Base-by-base conservation (phyloP, 2,888 invertebrate species). In the Pocota personata region DNA sequence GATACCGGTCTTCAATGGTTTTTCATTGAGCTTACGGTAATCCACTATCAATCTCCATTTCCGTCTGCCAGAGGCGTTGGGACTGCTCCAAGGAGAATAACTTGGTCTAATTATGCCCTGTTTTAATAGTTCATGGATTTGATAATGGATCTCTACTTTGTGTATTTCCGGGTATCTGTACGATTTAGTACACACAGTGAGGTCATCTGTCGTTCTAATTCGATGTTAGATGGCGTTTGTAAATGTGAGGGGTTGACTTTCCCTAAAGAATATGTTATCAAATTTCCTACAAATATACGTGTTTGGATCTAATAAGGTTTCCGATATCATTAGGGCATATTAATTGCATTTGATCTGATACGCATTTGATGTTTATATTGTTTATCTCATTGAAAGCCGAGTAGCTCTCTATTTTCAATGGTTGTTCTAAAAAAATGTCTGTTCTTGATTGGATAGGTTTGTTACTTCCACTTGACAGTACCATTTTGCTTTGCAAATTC, bases 121-220 rank as follows among this genome's bases (percentile, higher is more conserved):
- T n/a, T n/a, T n/a, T n/a, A 19, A 57, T 57, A 57, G 35, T 5
- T 57, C 10, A 10, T 57, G 57, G 19, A 35, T 57, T 57, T 57
- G 35, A 3, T 32, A 57, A 4, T 40, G 10, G n/a, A 5, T 40
- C 14, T 40, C 40, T 0, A n/a, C 14, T 40, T 40, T 40, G n/a
- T n/a, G 8, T 7, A 60, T 60, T 24, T 60, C 60, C 1, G 60
- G 60, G 7, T 60, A 60, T 60, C 24, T 60, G 60, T 60, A 60
- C 2, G 58, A 58, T 37, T 58, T 58, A 5, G 24, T 58, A 10
- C 40, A 40, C 7, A 57, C 8, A 37, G 58, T 19, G 35, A 37
- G 35, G 7, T 58, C 58, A 3, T 58, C 19, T 1, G 35, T 58
- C 19, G 37, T 58, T 35, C 3, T 58, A 37, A 58, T 58, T 21